phyloP scores from a whole-genome alignment of 2,113 vertebrate genomes.

The Rhodinocichla rosea region DNA sequence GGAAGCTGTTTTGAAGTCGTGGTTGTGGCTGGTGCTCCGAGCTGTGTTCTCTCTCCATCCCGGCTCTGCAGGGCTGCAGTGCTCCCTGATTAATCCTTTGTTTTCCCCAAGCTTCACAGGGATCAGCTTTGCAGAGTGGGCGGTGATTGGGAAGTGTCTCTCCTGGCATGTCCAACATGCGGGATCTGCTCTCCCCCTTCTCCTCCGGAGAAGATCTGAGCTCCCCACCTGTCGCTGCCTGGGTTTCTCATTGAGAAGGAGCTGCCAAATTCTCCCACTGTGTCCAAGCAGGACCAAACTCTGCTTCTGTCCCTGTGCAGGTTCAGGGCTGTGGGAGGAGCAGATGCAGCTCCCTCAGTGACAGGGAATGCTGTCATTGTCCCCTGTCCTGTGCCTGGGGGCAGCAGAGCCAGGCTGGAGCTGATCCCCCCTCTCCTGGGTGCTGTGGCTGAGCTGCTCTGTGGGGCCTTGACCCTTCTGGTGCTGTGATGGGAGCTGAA shows the following conservation, averaged over 20 bases:
- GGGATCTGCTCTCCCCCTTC: neutral
- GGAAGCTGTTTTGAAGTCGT: neutral
- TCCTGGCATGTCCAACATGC: neutral
- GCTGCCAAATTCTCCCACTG: neutral
- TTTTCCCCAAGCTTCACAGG: neutral
- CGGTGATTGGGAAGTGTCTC: neutral
- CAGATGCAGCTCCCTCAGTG: neutral
- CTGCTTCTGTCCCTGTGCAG: neutral
- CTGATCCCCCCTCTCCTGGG: neutral
- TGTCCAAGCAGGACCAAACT: neutral
- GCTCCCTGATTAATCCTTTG: neutral
- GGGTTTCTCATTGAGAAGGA: neutral
- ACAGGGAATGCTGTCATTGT: neutral
- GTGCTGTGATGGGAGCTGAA: neutral
- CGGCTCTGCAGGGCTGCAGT: neutral
- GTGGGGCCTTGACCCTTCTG: neutral
- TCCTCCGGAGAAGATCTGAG: neutral
- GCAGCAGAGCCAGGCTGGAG: neutral
- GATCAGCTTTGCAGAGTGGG: neutral
- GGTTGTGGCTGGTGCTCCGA: neutral
- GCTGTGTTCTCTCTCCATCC: neutral
- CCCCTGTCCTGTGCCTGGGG: neutral
- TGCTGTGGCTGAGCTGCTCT: neutral
- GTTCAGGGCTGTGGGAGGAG: neutral
- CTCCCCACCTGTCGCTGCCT: neutral